Percentiles rank a stretch among this genome's conserved stretches.
These are phyloP conservation scores for Scaptomyza hsui DNA, from an alignment of 1,140 invertebrate species.

Conservation along the genomic window DNA sequence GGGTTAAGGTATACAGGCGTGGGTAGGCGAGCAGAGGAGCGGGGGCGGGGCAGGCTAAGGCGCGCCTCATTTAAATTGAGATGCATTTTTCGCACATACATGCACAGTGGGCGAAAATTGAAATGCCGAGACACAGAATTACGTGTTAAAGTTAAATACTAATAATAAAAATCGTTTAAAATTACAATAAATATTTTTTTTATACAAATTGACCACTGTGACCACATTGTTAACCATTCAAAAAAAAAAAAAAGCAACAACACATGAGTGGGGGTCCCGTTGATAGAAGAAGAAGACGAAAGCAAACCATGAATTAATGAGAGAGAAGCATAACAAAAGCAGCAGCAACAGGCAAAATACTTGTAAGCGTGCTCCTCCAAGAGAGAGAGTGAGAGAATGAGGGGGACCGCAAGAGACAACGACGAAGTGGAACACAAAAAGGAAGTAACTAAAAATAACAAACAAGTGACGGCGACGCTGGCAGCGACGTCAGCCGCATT, in stretches of 20 bases:
- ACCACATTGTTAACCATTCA: neutral
- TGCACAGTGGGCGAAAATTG: too few species aligned
- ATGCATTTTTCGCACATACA: neutral
- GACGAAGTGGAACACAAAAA: slow-evolving; percentile 76
- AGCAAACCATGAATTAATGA: slow-evolving; percentile 5
- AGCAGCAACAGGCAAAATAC: slow-evolving; percentile 21
- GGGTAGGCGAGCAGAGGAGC: slow-evolving; percentile 22
- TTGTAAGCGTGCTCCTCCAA: slow-evolving; percentile 31
- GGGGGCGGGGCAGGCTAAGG: neutral
- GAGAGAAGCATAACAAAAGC: slow-evolving; percentile 36
- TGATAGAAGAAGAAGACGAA: slow-evolving; percentile 5
- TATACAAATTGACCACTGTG: neutral
- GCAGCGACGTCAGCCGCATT: slow-evolving; percentile 33
- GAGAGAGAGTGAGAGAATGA: slow-evolving; percentile 20
- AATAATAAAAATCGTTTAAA: too few species aligned
- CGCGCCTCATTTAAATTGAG: slow-evolving; percentile 5
- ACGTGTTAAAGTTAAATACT: too few species aligned
- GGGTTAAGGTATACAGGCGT: slow-evolving; percentile 31
- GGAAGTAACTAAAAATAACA: slow-evolving; percentile 82
- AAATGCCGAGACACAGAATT: too few species aligned
- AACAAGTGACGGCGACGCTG: slow-evolving; percentile 46
- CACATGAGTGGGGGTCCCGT: slow-evolving; percentile 28
- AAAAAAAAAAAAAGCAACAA: neutral
- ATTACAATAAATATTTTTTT: too few species aligned
- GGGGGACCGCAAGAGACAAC: slow-evolving; percentile 26